Percentiles rank a stretch among this genome's conserved stretches.
These are phyloP conservation scores for Holothuria glaberrima DNA, from an alignment of 35 echinoderm and acorn worm genomes.

Conservation along the genomic window DNA sequence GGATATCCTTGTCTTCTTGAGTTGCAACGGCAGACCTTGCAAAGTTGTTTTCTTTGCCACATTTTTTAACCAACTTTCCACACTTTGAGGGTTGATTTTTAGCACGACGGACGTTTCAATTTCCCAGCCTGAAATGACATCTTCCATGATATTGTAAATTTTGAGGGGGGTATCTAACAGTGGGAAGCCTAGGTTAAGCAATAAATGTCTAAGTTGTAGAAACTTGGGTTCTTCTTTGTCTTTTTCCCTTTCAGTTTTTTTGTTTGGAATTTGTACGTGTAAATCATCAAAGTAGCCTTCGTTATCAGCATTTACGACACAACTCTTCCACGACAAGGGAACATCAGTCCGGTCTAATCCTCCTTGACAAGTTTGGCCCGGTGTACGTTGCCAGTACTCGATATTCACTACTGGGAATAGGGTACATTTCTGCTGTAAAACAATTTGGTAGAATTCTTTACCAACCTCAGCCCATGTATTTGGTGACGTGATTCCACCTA, in stretches of 20 bases:
- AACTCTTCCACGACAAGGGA: background rate
- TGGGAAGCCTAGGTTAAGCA: constrained; percentile 30
- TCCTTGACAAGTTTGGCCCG: background rate
- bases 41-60: constrained; percentile 14
- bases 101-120: constrained; percentile 20
- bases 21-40: constrained; percentile 9
- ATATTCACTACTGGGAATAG: background rate
- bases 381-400: background rate
- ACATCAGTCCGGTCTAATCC: background rate
- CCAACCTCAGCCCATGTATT: constrained; percentile 2
- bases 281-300: too few relatives aligned
- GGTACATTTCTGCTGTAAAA: background rate
- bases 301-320: too few relatives aligned
- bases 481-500: too few relatives aligned
- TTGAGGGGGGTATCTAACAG: background rate
- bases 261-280: too few relatives aligned
- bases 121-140: background rate
- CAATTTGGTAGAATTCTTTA: background rate
- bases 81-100: constrained; percentile 36
- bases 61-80: constrained; percentile 17
- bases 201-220: background rate
- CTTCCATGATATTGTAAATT: constrained; percentile 12
- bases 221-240: too few relatives aligned
- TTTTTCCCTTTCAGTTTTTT: background rate
- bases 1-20: background rate